Base-by-base conservation (phyloP, 1,140 invertebrate species). In the Sycophaga agraensis region DNA sequence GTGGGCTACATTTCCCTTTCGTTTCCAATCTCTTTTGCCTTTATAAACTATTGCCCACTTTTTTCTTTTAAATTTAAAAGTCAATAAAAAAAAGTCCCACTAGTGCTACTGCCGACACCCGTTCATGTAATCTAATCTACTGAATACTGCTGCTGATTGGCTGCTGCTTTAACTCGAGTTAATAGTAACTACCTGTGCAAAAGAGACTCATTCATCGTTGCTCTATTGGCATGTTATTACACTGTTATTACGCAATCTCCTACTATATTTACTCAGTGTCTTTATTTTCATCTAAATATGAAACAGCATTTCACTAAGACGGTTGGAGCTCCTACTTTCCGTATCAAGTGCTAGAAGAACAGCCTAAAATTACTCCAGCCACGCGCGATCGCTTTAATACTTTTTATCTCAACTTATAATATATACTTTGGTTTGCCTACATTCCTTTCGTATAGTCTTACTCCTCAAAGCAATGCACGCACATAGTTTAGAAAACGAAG, bases 291-390 rank as follows among this genome's bases (percentile, higher is more conserved):
- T 40, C 57, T 64, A 57, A 49, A 21, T 43, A 59, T 63, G 50
- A 66, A 65, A 68, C 68, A 79, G 70, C 71, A 77, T 74, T 74
- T 76, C 68, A 72, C 68, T 74, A 74, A 74, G 75, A 76, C n/a
- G 75, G 78, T 76, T 80, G 76, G 71, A 78, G 79, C 78, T 72
- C 80, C 76, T 79, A 82, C 77, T 81, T 82, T 82, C 78, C 80
- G 76, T 82, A 81, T 80, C 68, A 78, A 80, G 82, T 83, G 82
- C 82, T 83, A 83, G 82, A 83, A 82, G 80, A 82, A 82, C 82
- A 82, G 81, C 81, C 80, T 82, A 75, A 66, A 64, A 59, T 73
- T 70, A 61, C 61, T 57, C 68, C 2, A 50, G 17, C 16, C 19
- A 48, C 24, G 43, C 50, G 50, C 59, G 22, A 53, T n/a, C 14